Evolutionary conservation across 1,140 invertebrate species (phyloP), one percentile per base, ranked within the genome.

Genomic region (Berghia stephanieae): DNA sequence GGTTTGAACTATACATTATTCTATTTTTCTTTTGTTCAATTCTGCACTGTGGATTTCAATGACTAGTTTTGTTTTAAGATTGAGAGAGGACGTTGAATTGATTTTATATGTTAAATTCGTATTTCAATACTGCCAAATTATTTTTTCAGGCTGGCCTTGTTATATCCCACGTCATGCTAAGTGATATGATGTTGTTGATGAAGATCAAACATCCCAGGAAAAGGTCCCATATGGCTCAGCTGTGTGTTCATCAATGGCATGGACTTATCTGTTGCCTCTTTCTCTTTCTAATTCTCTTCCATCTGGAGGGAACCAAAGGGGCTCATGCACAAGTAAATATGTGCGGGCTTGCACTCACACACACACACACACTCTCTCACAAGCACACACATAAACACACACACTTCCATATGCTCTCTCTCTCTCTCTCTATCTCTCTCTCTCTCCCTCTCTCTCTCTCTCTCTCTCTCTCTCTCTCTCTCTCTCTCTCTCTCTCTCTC

Each of bases 231-330:
- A 16, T 67, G 8, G 60, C 74, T 10, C 74, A 68, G 36, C n/a
- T 76, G 16, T 76, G 74, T 42, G 18, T 76, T 24, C 63, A 67
- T 38, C 74, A 76, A 36, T 76, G 74, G 74, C 18, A 76, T 76
- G 74, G 74, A 21, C 27, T 76, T 42, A 27, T 76, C 21, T 10
- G 60, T n/a, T 67, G 42, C 44, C 1, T 76, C n/a, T 67, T 76
- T 68, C 16, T 68, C 3, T n/a, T n/a, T n/a, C n/a, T n/a, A n/a
- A n/a, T n/a, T n/a, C n/a, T n/a, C n/a, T n/a, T n/a, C n/a, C n/a
- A n/a, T n/a, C n/a, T n/a, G n/a, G n/a, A n/a, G n/a, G n/a, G n/a
- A n/a, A n/a, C n/a, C n/a, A n/a, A n/a, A n/a, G n/a, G n/a, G n/a
- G n/a, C n/a, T n/a, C n/a, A n/a, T n/a, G n/a, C n/a, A n/a, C n/a